phyloP scores from a whole-genome alignment of 2,113 vertebrate genomes.

The Microtus montanus region DNA sequence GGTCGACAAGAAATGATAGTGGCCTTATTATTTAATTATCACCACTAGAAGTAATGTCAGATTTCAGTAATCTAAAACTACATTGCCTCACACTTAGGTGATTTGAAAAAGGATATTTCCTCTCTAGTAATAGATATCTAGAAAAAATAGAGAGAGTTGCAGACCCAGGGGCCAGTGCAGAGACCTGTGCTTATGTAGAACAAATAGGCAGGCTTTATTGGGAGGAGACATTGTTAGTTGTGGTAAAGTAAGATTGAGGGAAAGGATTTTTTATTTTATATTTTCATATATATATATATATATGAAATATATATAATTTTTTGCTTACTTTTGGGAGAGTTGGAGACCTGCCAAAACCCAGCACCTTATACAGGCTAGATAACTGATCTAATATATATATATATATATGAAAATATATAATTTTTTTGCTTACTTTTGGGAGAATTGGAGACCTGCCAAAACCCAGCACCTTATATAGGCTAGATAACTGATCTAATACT shows the following conservation, averaged over 20 bases:
- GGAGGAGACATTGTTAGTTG: not conserved
- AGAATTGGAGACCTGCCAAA: not conserved
- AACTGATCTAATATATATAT: not conserved
- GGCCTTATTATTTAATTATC: conserved; percentile 73
- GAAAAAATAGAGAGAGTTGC: not conserved
- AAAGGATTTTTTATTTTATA: conserved; percentile 6
- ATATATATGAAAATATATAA: not conserved
- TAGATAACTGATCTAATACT: not conserved
- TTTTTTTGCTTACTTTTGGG: not conserved
- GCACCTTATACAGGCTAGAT: not conserved
- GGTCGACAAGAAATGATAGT: conserved; percentile 54
- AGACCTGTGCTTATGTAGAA: not conserved
- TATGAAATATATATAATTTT: not conserved
- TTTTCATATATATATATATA: not conserved
- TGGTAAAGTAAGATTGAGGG: conserved; percentile 25
- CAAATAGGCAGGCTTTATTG: not conserved
- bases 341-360: not conserved
- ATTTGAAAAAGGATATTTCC: conserved; percentile 67
- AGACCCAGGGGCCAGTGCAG: not conserved
- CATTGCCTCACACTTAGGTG: conserved; percentile 57
- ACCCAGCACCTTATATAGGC: not conserved
- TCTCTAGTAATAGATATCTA: conserved; percentile 46
- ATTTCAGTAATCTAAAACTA: conserved; percentile 77
- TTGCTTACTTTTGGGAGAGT: not conserved
- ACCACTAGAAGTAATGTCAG: conserved; percentile 52